Percentiles rank a stretch among this genome's conserved stretches.
These are phyloP conservation scores for Drosophila tanythrix DNA, from an alignment of 2,888 invertebrate genomes.

Conservation along the genomic window DNA sequence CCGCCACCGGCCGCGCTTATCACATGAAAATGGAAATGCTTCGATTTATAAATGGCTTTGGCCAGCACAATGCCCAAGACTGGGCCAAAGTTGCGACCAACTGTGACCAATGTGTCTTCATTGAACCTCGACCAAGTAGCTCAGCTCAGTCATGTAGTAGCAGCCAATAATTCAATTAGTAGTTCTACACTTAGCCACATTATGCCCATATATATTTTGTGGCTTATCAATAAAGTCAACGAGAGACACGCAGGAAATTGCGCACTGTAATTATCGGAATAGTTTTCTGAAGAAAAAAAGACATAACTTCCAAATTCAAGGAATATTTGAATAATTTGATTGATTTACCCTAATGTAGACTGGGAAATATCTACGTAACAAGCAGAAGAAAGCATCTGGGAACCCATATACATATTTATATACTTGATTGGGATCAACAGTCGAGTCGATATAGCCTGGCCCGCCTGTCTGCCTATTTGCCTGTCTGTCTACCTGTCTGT, in stretches of 20 bases:
- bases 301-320: not conserved
- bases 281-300: not conserved
- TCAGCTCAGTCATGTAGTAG: not conserved
- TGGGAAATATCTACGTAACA: not conserved
- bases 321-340: not conserved
- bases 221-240: not conserved
- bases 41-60: slow-evolving; percentile 55
- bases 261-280: not conserved
- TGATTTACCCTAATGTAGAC: not conserved
- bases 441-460: not conserved
- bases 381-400: not conserved
- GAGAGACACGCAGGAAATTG: not conserved
- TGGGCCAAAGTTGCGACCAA: slow-evolving; percentile 11
- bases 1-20: slow-evolving; percentile 48
- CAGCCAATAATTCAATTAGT: not conserved
- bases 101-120: slow-evolving; percentile 15
- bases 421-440: not conserved
- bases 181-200: not conserved
- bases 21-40: slow-evolving; percentile 59
- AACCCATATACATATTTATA: not conserved
- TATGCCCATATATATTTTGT: not conserved
- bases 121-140: not conserved
- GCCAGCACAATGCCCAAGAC: slow-evolving; percentile 19
- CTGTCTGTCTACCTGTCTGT: no score
- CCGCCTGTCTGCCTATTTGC: not conserved